Base-by-base conservation (phyloP, 2,113 vertebrate species). In the Coryphaenoides rupestris region DNA sequence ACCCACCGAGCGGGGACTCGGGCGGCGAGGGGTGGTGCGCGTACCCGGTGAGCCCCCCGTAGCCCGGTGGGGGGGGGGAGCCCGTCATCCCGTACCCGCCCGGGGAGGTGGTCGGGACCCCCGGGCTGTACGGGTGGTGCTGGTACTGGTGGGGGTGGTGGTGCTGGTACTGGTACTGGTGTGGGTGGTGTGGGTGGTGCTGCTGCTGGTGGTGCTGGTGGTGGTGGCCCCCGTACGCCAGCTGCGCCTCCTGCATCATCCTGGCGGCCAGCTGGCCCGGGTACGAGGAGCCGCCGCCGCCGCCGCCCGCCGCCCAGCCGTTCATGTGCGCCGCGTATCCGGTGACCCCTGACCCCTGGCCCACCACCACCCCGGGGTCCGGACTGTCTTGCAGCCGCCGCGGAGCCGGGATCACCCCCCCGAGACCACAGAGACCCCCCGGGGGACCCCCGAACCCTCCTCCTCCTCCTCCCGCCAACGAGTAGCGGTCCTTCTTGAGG, bases 401-500 rank as follows among this genome's bases (percentile, higher is more conserved):
- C n/a, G n/a, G n/a, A n/a, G n/a, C n/a, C n/a, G n/a, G n/a, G n/a
- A n/a, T n/a, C n/a, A n/a, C n/a, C n/a, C n/a, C n/a, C n/a, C n/a
- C n/a, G n/a, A n/a, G n/a, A n/a, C 91, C 82, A 93, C 90, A 91
- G 24, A 89, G 87, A 21, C 87, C 90, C 26, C 84, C 82, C 1
- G 86, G 62, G 80, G 90, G 90, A 50, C 92, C 92, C 26, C 98
- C 88, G 65, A 94, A 83, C 64, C 93, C 93, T n/a, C n/a, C n/a
- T n/a, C n/a, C n/a, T n/a, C n/a, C n/a, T n/a, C n/a, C n/a, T 13
- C 94, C 91, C 49, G 94, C 94, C 87, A 98, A 87, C 0, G 95
- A 96, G 84, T 97, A 98, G 83, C 97, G 98, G 95, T 98, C 95
- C 88, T 98, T 98, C 84, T 98, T 98, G 52, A 98, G 94, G n/a